A percentile compares a stretch with the other conserved stretches of the same genome.
Evolutionary conservation across 2,113 vertebrate species (phyloP).

Genomic region (Sphyrna mokarran): DNA sequence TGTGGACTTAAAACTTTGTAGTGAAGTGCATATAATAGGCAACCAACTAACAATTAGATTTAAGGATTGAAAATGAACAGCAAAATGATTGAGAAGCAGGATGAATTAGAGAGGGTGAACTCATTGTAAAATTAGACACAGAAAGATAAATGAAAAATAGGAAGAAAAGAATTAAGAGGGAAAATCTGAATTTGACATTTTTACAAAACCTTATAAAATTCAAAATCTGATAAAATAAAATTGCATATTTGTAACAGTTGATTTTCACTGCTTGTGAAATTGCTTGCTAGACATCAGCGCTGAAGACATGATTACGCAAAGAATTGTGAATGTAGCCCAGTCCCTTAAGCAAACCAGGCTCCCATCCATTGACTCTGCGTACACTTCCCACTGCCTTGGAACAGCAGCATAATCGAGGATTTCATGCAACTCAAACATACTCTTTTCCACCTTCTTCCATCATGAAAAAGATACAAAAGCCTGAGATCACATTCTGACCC

Average conservation of each 20-base stretch:
- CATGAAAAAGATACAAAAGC: too few relatives aligned
- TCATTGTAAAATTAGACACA: background rate
- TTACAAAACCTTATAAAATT: background rate
- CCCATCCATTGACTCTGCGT: too few relatives aligned
- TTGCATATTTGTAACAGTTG: background rate
- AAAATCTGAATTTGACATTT: background rate
- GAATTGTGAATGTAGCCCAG: too few relatives aligned
- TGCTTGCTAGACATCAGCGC: background rate
- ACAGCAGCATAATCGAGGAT: too few relatives aligned
- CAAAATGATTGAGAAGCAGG: background rate
- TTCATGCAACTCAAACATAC: too few relatives aligned
- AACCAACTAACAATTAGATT: background rate
- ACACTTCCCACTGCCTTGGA: too few relatives aligned
- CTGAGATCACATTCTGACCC: too few relatives aligned
- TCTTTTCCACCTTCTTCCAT: too few relatives aligned
- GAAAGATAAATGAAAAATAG: background rate
- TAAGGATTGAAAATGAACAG: background rate
- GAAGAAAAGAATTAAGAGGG: background rate
- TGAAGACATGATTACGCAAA: too few relatives aligned
- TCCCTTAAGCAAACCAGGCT: too few relatives aligned
- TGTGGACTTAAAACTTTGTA: background rate
- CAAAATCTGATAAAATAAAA: background rate
- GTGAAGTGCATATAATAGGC: background rate
- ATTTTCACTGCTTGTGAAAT: background rate
- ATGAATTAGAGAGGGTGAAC: background rate